phyloP scores from a whole-genome alignment of 2,797 vertebrate genomes.

The Streptopelia turtur region DNA sequence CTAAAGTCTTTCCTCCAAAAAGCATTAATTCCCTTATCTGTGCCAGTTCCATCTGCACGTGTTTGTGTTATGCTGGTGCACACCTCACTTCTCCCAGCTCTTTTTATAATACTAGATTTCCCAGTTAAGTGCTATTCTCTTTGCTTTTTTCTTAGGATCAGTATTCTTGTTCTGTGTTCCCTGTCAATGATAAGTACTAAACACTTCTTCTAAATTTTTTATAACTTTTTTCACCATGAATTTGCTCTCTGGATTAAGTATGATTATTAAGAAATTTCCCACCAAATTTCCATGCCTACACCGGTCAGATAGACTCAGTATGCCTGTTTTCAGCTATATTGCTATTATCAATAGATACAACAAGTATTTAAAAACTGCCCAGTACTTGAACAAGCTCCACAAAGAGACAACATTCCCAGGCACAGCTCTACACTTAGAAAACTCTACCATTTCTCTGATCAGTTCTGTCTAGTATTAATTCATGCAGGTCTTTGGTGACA shows the following conservation, averaged over 20 bases:
- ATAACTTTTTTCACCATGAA: not conserved
- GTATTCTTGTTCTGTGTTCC: not conserved
- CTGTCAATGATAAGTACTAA: not conserved
- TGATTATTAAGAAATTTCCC: not conserved
- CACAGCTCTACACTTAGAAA: not conserved
- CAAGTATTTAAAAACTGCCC: not conserved
- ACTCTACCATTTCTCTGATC: not conserved
- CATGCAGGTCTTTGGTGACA: not conserved
- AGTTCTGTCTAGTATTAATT: not conserved
- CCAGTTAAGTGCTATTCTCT: not conserved
- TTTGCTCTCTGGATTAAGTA: not conserved
- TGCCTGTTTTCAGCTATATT: not conserved
- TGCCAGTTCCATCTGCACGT: not conserved
- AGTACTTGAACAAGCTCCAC: not conserved
- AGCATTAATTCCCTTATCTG: not conserved
- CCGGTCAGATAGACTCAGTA: not conserved
- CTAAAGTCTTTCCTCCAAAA: not conserved
- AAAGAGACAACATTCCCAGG: not conserved
- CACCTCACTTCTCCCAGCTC: not conserved
- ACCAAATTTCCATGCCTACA: not conserved
- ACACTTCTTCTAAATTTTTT: not conserved
- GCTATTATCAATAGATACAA: not conserved
- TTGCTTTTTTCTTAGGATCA: not conserved
- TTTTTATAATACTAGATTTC: not conserved
- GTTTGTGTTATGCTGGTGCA: not conserved